Percentiles rank a stretch among this genome's conserved stretches.
Conservation (phyloP, 1,140 invertebrate species). For the Homarus americanus region DNA sequence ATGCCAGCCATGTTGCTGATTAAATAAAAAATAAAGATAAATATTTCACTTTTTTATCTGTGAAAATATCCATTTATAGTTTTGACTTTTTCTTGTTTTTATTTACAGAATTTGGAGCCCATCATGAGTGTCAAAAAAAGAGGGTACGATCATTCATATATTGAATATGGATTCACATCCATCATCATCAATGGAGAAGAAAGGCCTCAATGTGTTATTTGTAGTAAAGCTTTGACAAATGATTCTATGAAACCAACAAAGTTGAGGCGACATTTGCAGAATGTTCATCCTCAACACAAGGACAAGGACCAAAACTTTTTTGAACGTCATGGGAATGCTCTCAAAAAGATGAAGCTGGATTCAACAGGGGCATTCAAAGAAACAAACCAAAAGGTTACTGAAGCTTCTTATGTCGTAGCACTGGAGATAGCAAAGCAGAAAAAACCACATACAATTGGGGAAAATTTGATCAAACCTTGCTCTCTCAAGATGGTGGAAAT, state of each 20-base stretch:
- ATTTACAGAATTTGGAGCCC: not conserved
- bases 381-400: slow-evolving; percentile 43
- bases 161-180: slow-evolving; percentile 19
- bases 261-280: slow-evolving; percentile 42
- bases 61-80: no score
- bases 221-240: slow-evolving; percentile 29
- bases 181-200: slow-evolving; percentile 36
- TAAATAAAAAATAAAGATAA: no score
- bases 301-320: not conserved
- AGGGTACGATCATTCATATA: slow-evolving; percentile 11
- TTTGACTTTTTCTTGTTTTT: not conserved
- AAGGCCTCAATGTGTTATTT: slow-evolving; percentile 44
- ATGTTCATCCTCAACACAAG: slow-evolving; percentile 27
- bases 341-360: slow-evolving; percentile 40
- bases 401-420: slow-evolving; percentile 21
- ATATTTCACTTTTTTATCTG: no score
- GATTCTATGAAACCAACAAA: slow-evolving; percentile 51
- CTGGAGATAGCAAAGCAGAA: slow-evolving; percentile 14
- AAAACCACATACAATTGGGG: not conserved
- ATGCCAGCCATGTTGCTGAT: no score
- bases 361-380: slow-evolving; percentile 27
- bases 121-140: no score
- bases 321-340: no score
- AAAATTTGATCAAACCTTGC: slow-evolving; percentile 37
- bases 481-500: no score